Percentiles rank a stretch among this genome's conserved stretches.
These are phyloP conservation scores for Aurelia aurita complex sp. Pacific DNA, from an alignment of 30 jellyfish, hydroid and myxozoan species.

Conservation along the genomic window DNA sequence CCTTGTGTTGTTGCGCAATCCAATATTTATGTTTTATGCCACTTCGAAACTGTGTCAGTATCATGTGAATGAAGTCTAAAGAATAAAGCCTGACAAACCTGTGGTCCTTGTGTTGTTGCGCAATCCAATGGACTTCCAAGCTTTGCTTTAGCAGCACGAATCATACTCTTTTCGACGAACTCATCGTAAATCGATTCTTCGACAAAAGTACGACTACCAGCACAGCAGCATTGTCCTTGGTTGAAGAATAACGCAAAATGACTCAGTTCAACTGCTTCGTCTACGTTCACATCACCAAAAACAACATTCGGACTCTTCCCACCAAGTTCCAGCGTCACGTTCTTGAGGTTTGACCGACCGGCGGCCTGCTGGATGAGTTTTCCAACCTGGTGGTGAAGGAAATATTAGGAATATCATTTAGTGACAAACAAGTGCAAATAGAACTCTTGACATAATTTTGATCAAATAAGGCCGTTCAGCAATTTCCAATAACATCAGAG, in stretches of 20 bases:
- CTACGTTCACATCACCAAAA: constrained; percentile 94
- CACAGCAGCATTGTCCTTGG: neutral
- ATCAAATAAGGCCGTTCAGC: too few species aligned
- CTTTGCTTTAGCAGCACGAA: neutral
- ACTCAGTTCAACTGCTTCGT: constrained; percentile 91
- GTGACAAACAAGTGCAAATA: too few species aligned
- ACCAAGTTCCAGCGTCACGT: constrained; percentile 90
- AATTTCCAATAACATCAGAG: too few species aligned
- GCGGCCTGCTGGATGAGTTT: constrained; percentile 88
- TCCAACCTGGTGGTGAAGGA: constrained; percentile 58
- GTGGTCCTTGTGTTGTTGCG: neutral
- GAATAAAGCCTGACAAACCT: constrained; percentile 32
- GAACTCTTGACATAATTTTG: too few species aligned
- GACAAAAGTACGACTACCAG: neutral
- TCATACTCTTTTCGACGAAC: neutral
- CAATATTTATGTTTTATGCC: neutral
- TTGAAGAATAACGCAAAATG: constrained; percentile 81
- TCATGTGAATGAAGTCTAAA: too few species aligned
- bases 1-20: neutral
- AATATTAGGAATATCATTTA: too few species aligned
- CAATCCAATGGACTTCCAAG: neutral
- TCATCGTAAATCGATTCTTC: neutral
- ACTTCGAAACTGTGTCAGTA: too few species aligned
- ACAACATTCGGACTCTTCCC: constrained; percentile 98
- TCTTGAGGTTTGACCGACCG: constrained; percentile 81